Conservation (phyloP, 2,113 vertebrate species). For the Agelaius tricolor region DNA sequence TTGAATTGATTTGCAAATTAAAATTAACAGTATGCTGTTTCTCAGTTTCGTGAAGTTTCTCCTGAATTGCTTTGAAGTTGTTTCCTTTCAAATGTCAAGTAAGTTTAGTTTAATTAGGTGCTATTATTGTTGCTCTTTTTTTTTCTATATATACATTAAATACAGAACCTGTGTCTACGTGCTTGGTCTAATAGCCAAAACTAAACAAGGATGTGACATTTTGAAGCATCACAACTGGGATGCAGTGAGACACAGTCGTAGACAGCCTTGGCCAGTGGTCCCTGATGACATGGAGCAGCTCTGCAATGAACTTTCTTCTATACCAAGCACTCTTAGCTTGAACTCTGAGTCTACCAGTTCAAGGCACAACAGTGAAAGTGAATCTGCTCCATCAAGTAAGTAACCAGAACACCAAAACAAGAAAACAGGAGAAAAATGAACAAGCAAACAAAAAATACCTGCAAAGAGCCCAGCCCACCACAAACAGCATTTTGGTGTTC, state of each 20-base stretch:
- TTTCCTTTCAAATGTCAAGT: background rate
- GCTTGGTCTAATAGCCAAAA: constrained; percentile 94
- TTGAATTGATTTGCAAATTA: background rate
- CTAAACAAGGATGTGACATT: constrained; percentile 95
- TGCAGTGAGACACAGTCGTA: constrained; percentile 92
- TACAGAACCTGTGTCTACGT: constrained; percentile 93
- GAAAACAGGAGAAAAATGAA: background rate
- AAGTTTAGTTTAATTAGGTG: background rate
- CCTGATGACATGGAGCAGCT: constrained; percentile 92
- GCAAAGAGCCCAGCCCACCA: background rate
- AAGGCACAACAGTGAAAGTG: constrained; percentile 96
- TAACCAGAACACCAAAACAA: background rate
- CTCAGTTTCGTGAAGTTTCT: background rate
- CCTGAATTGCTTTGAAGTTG: background rate
- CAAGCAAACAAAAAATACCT: background rate
- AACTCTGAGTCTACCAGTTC: constrained; percentile 97
- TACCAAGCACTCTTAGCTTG: constrained; percentile 86
- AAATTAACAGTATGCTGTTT: background rate
- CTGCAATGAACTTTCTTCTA: constrained; percentile 82
- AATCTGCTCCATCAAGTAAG: constrained; percentile 93
- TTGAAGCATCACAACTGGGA: constrained; percentile 94
- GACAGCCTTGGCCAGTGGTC: constrained; percentile 93
- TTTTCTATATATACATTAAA: background rate
- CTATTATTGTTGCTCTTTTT: constrained; percentile 25
- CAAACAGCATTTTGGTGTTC: background rate